phyloP scores from a whole-genome alignment of 2,888 invertebrate genomes.

The Parnassius apollo region DNA sequence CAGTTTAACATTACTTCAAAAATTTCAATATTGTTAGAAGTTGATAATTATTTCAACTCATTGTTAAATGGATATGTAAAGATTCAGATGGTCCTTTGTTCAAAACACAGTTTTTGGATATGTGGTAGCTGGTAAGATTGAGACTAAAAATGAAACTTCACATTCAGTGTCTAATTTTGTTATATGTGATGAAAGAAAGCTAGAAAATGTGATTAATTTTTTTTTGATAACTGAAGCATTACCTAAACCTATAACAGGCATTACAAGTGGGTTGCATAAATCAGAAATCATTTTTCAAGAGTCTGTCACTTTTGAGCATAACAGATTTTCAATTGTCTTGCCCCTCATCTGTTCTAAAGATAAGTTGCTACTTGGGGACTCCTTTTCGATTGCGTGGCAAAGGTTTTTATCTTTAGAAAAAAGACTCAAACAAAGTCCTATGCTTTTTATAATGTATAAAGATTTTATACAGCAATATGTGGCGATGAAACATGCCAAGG shows the following conservation, averaged over 20 bases:
- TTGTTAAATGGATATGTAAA: too few relatives aligned
- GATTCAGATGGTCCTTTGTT: not conserved
- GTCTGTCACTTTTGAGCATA: slow-evolving; percentile 13
- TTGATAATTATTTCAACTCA: too few relatives aligned
- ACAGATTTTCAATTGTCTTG: slow-evolving; percentile 25
- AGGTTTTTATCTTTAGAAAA: slow-evolving; percentile 27
- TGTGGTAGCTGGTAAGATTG: not conserved
- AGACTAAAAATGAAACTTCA: not conserved
- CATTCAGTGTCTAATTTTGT: slow-evolving; percentile 22
- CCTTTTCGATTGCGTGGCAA: slow-evolving; percentile 27
- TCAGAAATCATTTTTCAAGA: not conserved
- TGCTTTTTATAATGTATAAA: slow-evolving; percentile 13
- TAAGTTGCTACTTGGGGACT: slow-evolving; percentile 28
- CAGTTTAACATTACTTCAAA: too few relatives aligned
- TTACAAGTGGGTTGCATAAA: slow-evolving; percentile 12
- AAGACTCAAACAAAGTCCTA: slow-evolving; percentile 17
- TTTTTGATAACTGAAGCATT: slow-evolving; percentile 33
- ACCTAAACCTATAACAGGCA: slow-evolving; percentile 11
- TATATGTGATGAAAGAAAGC: slow-evolving; percentile 23
- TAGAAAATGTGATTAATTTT: slow-evolving; percentile 31
- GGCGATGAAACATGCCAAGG: not conserved
- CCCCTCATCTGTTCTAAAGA: slow-evolving; percentile 12
- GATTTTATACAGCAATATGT: slow-evolving; percentile 16
- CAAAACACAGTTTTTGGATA: not conserved
- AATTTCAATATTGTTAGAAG: too few relatives aligned